Conservation (phyloP, 2,113 vertebrate species). For the Puntigrus tetrazona region DNA sequence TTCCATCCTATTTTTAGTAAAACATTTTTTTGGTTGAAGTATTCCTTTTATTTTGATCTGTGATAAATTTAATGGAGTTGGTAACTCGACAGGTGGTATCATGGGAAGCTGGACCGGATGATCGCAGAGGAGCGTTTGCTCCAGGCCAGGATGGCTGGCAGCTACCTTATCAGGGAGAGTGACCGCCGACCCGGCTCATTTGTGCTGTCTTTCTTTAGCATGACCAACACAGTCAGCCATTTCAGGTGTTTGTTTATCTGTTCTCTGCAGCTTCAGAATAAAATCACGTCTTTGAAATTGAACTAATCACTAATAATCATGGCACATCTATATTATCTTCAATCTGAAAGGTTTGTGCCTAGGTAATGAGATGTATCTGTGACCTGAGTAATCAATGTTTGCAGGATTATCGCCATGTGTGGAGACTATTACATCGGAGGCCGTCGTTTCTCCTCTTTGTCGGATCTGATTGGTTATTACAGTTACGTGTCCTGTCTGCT, state of each 20-base stretch:
- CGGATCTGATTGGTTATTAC: conserved; percentile 97
- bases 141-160: conserved; percentile 90
- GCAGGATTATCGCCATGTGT: conserved; percentile 98
- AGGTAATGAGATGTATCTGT: background rate
- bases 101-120: conserved; percentile 97
- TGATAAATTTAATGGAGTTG: background rate
- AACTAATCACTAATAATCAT: background rate
- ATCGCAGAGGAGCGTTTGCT: conserved; percentile 97
- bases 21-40: background rate
- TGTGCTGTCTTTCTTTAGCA: conserved; percentile 98
- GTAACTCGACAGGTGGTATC: conserved; percentile 88
- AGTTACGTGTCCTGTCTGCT: conserved; percentile 98
- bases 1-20: background rate
- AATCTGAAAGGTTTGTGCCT: background rate
- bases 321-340: background rate
- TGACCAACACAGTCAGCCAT: conserved; percentile 94
- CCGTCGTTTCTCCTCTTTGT: conserved; percentile 94
- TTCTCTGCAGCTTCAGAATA: background rate
- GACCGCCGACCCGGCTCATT: conserved; percentile 98
- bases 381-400: conserved; percentile 15
- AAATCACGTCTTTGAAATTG: background rate
- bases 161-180: conserved; percentile 99
- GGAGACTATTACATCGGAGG: conserved; percentile 99
- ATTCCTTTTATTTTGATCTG: background rate
- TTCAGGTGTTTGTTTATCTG: conserved; percentile 82